Base-by-base conservation (phyloP, 2,113 vertebrate species). In the Oryzias celebensis region DNA sequence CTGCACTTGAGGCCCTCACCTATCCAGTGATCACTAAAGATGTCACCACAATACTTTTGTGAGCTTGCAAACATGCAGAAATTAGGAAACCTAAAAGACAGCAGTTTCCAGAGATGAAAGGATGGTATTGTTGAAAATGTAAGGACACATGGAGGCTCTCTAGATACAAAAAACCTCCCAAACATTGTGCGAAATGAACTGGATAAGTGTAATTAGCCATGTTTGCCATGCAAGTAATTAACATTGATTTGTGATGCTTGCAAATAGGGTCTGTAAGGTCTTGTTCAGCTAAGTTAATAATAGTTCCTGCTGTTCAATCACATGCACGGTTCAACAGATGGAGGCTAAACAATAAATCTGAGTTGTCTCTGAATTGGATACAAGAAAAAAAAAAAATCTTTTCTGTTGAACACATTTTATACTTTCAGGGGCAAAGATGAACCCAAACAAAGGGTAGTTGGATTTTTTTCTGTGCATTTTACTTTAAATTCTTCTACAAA, bases 141-240 rank as follows among this genome's bases (percentile, higher is more conserved):
- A 31, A 42, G 64, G 56, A 73, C 59, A 60, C 45, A 50, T 36
- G 59, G 43, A 60, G 63, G 47, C 65, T 24, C 18, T 53, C 56
- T 24, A 16, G 47, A 36, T 36, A 8, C 7, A 36, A 36, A 36
- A 36, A 36, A 36, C 26, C 44, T 51, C 48, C 28, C 51, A 69
- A 42, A 48, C 36, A 56, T 12, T 28, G 7, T 2, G 48, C 55
- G 51, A 78, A 71, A 75, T 63, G 15, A 54, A 41, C 46, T 67
- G 52, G 18, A 71, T 43, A 46, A 61, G 28, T 16, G 49, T 66
- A 73, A 77, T 85, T 63, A 79, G 46, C 53, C 51, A 31, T 65
- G 75, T 78, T 85, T 82, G 66, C 62, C 52, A 58, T 77, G 64
- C 54, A 54, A 69, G 62, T 59, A 41, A 75, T 84, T 75, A 74